Conservation (phyloP, 2,888 invertebrate genomes). For the Chironomus riparius region DNA sequence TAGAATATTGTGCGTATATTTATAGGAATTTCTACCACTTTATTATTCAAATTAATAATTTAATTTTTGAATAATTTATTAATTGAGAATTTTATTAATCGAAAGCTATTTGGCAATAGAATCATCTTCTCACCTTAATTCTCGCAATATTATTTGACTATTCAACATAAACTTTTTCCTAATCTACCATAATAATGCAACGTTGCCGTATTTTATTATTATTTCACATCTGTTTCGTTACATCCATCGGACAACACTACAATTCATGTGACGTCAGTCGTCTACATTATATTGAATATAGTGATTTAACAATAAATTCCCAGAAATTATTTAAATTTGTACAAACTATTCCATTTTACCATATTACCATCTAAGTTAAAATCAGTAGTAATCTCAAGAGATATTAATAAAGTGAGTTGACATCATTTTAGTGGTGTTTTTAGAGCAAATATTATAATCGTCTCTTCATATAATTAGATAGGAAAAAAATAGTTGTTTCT, state of each 20-base stretch:
- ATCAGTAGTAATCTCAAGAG: slow-evolving; percentile 1
- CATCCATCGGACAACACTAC: neutral
- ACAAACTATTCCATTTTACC: neutral
- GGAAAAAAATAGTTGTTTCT: neutral
- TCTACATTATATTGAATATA: neutral
- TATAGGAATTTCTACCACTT: neutral
- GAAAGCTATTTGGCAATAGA: neutral
- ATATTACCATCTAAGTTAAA: neutral
- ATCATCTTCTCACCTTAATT: neutral
- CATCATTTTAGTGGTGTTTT: neutral
- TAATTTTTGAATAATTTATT: too few species aligned
- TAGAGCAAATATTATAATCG: neutral
- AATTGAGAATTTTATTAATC: too few species aligned
- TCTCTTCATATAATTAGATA: neutral
- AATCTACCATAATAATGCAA: neutral
- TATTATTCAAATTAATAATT: neutral
- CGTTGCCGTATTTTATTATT: neutral
- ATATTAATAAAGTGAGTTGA: slow-evolving; percentile 4
- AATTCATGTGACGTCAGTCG: neutral
- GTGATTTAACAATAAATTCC: slow-evolving; percentile 4
- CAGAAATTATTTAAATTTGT: neutral
- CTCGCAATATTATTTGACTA: neutral
- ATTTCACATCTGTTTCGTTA: neutral
- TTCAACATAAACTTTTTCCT: neutral
- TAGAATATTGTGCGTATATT: neutral